These are phyloP conservation scores for Neoscelio sp. DNA, from an alignment of 2,888 invertebrate species.

Conservation along the genomic window DNA sequence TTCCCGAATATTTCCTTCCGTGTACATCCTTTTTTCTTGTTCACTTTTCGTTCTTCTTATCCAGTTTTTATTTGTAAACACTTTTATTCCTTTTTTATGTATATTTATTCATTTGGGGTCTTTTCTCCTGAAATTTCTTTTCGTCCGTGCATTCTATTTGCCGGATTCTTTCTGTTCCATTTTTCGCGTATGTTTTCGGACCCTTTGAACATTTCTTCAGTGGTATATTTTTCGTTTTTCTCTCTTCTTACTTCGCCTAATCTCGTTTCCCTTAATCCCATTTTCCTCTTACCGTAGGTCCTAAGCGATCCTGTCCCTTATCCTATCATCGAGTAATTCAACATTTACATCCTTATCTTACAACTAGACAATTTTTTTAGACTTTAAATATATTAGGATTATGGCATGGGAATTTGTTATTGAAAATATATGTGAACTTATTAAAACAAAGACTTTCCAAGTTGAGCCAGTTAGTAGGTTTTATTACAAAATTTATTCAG, in stretches of 20 bases:
- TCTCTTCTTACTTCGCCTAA: conserved; percentile 26
- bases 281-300: conserved; percentile 33
- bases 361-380: conserved; percentile 39
- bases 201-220: conserved; percentile 21
- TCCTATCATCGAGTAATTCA: conserved; percentile 43
- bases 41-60: conserved; percentile 24
- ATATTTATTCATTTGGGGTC: conserved; percentile 31
- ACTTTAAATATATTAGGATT: conserved; percentile 40
- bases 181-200: conserved; percentile 2
- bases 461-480: no score
- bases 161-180: conserved; percentile 14
- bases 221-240: neutral
- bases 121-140: conserved; percentile 4
- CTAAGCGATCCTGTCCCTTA: conserved; percentile 46
- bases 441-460: neutral
- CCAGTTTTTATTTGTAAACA: conserved; percentile 6
- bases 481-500: no score
- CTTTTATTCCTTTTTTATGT: conserved; percentile 7
- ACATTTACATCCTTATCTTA: conserved; percentile 55
- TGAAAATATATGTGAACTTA: conserved; percentile 26
- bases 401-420: conserved; percentile 12
- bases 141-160: conserved; percentile 23
- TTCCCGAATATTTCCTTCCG: no score
- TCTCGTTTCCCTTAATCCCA: conserved; percentile 50
- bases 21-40: no score